Evolutionary conservation across 2,797 vertebrate genomes (phyloP), one percentile per base, ranked within the genome.

Genomic region (Sphaeramia orbicularis): DNA sequence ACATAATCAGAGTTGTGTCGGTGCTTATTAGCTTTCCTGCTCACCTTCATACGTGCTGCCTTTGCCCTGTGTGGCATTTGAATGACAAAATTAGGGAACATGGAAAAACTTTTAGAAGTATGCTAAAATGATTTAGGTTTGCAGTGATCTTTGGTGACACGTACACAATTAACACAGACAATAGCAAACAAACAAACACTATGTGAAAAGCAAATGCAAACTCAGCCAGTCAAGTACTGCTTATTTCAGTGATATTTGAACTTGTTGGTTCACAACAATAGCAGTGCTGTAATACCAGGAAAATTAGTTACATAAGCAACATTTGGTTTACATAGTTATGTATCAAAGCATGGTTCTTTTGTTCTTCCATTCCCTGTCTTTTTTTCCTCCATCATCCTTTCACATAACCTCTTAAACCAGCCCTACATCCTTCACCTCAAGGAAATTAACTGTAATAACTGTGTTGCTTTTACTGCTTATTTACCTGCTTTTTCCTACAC

Each of bases 1-100:
- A 21, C 53, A 53, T 64, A 30, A 73, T 74, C 55, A 76, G 65
- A 57, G 62, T 19, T 43, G 13, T 78, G 47, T 40, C 40, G 5
- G 24, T 38, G 43, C 65, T 80, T 74, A 72, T 82, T 74, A 69
- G 63, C 53, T 38, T 50, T 18, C 7, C 64, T 60, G 48, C 53
- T 73, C 74, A 67, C 73, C 65, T 64, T 72, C 52, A 41, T 10
- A 24, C 42, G 16, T 14, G 6, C 19, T 0, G 1, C n/a, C 30
- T 12, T 15, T 16, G 21, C 13, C 60, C 15, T 43, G 41, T 19
- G 40, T 61, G 35, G 12, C 53, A 4, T 66, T 65, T 68, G 9
- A 51, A 13, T 47, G 40, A 16, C 32, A 37, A 15, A 19, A 35
- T 21, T 18, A 19, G 16, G 19, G 14, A 40, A 19, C 14, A 14